A percentile compares a stretch with the other conserved stretches of the same genome.
These are phyloP conservation scores for Vanacampus margaritifer DNA, from an alignment of 2,113 vertebrate genomes.

Conservation along the genomic window DNA sequence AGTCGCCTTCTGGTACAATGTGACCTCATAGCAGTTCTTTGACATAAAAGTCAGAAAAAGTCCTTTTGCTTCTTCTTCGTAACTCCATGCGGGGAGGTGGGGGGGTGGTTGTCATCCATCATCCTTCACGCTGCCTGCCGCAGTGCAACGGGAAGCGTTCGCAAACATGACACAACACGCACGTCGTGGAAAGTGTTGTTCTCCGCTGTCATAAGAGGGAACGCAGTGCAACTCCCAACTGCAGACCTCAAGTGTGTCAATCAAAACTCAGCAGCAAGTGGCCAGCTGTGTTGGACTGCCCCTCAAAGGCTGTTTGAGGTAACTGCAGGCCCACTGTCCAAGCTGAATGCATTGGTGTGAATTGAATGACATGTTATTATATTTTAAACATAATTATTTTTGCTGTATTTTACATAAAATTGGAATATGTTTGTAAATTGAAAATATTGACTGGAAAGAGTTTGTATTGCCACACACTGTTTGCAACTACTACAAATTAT, in stretches of 20 bases:
- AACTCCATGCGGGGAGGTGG: neutral
- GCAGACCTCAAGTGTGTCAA: constrained; percentile 50
- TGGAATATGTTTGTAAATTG: neutral
- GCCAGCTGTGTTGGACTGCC: constrained; percentile 81
- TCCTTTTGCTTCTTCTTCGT: constrained; percentile 19
- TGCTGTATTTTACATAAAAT: no score
- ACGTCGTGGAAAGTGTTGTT: constrained; percentile 64
- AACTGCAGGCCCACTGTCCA: neutral
- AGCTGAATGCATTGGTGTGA: neutral
- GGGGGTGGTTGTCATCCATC: constrained; percentile 14
- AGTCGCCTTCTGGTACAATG: constrained; percentile 63
- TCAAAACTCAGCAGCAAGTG: constrained; percentile 25
- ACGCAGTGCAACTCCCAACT: constrained; percentile 61
- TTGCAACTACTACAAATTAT: no score
- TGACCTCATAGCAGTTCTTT: constrained; percentile 58
- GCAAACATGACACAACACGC: constrained; percentile 53
- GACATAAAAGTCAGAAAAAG: constrained; percentile 66
- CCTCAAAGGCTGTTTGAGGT: constrained; percentile 61
- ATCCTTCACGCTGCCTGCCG: constrained; percentile 58
- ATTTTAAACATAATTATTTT: no score
- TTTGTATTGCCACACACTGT: no score
- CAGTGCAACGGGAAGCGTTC: constrained; percentile 56
- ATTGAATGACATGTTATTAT: no score
- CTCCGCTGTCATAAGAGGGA: constrained; percentile 64
- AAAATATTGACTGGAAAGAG: no score